Evolutionary conservation across 2,888 invertebrate genomes (phyloP).

Genomic region (Lasioglossum zephyrum): DNA sequence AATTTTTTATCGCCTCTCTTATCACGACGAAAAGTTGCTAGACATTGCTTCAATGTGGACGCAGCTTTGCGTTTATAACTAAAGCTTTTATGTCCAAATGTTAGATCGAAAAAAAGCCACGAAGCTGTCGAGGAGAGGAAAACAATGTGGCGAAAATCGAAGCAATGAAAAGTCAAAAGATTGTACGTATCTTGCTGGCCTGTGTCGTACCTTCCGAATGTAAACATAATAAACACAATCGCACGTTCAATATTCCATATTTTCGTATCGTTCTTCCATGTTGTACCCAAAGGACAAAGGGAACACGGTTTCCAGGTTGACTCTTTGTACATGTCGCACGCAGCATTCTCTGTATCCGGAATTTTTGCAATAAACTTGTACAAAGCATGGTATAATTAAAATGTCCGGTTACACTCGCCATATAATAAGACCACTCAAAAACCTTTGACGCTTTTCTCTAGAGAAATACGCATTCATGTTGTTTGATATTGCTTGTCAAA

Average conservation of each 20-base stretch:
- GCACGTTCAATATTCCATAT: slow-evolving; percentile 1
- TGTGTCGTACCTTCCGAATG: neutral
- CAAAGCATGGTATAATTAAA: slow-evolving; percentile 1
- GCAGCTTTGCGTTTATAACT: neutral
- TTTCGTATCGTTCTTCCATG: slow-evolving; percentile 3
- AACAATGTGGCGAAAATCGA: neutral
- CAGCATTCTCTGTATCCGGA: neutral
- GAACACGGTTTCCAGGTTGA: neutral
- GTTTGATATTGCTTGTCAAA: slow-evolving; percentile 1
- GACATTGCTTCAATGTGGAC: neutral
- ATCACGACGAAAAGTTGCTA: neutral
- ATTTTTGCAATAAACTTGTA: slow-evolving; percentile 1
- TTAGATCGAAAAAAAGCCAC: neutral
- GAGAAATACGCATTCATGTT: neutral
- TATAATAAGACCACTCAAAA: neutral
- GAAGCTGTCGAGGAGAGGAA: neutral
- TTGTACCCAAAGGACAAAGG: slow-evolving; percentile 13
- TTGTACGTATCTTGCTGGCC: neutral
- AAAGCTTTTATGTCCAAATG: neutral
- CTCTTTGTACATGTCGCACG: slow-evolving; percentile 10
- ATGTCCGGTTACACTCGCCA: neutral
- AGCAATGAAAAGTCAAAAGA: neutral
- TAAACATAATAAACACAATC: neutral
- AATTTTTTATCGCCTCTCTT: neutral
- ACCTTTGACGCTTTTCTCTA: neutral